Percentiles rank a stretch among this genome's conserved stretches.
These are phyloP conservation scores for Troglohyphantes excavatus DNA, from an alignment of 2,888 invertebrate species.

Conservation along the genomic window DNA sequence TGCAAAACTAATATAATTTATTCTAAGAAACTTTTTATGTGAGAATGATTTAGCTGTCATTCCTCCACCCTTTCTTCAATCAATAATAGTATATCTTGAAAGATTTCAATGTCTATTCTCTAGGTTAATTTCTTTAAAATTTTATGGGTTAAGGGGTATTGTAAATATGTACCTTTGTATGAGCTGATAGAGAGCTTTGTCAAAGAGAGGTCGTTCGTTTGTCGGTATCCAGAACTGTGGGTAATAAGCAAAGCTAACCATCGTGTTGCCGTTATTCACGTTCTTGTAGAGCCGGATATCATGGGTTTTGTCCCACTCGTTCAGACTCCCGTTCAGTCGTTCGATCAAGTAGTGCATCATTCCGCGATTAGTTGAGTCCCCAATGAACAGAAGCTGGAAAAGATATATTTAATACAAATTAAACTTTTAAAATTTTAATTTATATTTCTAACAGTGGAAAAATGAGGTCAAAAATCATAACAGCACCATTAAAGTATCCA, in stretches of 20 bases:
- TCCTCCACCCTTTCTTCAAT: too few relatives aligned
- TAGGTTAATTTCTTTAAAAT: too few relatives aligned
- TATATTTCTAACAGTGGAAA: neutral
- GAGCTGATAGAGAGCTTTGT: slow-evolving; percentile 83
- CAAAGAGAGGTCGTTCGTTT: slow-evolving; percentile 83
- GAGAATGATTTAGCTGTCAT: too few relatives aligned
- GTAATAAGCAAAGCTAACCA: slow-evolving; percentile 84
- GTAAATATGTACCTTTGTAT: slow-evolving; percentile 81
- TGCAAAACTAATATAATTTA: too few relatives aligned
- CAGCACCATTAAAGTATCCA: neutral
- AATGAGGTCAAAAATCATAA: too few relatives aligned
- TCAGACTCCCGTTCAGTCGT: slow-evolving; percentile 83
- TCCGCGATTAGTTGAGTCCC: slow-evolving; percentile 84
- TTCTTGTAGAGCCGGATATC: slow-evolving; percentile 82
- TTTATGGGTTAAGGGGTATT: too few relatives aligned
- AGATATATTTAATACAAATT: neutral
- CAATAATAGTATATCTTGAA: too few relatives aligned
- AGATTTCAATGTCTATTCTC: too few relatives aligned
- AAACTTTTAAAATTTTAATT: neutral
- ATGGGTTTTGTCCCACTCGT: slow-evolving; percentile 84
- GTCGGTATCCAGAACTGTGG: slow-evolving; percentile 84
- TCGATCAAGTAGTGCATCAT: slow-evolving; percentile 84
- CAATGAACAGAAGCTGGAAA: slow-evolving; percentile 83
- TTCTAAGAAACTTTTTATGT: too few relatives aligned
- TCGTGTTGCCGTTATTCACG: slow-evolving; percentile 82